A percentile compares a stretch with the other conserved stretches of the same genome.
Evolutionary conservation across 1,140 invertebrate genomes (phyloP).

Genomic region (Potamilus streckersoni): DNA sequence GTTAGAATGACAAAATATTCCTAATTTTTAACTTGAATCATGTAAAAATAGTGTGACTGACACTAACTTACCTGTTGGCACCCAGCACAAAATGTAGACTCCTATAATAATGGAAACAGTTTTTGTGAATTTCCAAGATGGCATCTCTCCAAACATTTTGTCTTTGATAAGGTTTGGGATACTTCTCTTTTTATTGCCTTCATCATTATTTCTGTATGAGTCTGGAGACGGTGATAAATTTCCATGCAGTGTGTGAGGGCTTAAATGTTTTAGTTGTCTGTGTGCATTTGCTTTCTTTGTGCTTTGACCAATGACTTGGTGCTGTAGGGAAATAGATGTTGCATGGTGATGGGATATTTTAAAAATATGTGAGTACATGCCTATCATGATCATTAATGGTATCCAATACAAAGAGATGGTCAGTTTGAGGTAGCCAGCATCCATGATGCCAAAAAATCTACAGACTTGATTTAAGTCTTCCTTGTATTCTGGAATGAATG

Average conservation of each 20-base stretch:
- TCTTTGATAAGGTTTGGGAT: neutral
- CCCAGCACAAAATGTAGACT: conserved; percentile 57
- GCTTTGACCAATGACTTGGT: neutral
- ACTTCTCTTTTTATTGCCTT: neutral
- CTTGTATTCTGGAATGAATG: conserved; percentile 7
- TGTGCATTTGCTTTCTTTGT: neutral
- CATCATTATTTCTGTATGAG: too few species aligned
- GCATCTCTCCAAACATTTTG: conserved; percentile 9
- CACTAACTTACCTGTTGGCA: conserved; percentile 40
- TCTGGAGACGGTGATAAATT: neutral
- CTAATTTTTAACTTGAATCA: too few species aligned
- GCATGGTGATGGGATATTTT: conserved; percentile 37
- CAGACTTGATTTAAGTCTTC: conserved; percentile 24
- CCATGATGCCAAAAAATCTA: conserved; percentile 37
- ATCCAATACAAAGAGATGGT: conserved; percentile 34
- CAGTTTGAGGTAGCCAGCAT: conserved; percentile 25
- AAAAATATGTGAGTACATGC: conserved; percentile 33
- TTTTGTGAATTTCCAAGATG: conserved; percentile 69
- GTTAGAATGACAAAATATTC: neutral
- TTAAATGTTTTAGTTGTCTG: neutral
- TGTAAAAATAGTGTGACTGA: neutral
- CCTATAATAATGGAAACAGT: conserved; percentile 63
- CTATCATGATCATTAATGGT: conserved; percentile 32
- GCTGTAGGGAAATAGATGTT: conserved; percentile 27
- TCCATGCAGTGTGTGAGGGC: neutral